Conservation (phyloP, 2,797 vertebrate genomes). For the Vultur gryphus region DNA sequence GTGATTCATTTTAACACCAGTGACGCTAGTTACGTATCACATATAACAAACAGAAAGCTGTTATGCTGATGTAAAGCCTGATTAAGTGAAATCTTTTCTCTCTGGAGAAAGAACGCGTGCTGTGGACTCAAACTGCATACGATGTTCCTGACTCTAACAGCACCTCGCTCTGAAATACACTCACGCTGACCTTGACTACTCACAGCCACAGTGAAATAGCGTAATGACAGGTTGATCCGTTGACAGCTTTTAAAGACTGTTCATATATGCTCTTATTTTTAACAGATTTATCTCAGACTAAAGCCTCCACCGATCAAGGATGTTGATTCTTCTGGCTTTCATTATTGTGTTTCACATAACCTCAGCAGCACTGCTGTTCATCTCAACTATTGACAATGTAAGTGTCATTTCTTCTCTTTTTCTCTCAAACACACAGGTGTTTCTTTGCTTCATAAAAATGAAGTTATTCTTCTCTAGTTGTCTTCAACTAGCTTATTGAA, state of each 20-base stretch:
- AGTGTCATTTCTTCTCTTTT: conserved; percentile 59
- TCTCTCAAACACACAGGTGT: not conserved
- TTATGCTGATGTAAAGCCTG: not conserved
- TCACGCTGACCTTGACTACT: not conserved
- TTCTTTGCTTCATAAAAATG: not conserved
- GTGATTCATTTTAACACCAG: not conserved
- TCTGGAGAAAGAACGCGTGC: not conserved
- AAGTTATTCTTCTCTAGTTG: not conserved
- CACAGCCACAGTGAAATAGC: not conserved
- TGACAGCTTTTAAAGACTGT: not conserved
- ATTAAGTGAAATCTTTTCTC: not conserved
- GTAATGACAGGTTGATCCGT: not conserved
- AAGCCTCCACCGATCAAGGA: conserved; percentile 63
- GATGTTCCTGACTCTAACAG: not conserved
- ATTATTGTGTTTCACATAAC: conserved; percentile 93
- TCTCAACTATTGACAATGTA: conserved; percentile 92
- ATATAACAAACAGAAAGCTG: not conserved
- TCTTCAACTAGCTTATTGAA: not conserved
- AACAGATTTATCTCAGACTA: conserved; percentile 9
- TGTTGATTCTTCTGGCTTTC: conserved; percentile 92
- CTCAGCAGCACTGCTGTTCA: conserved; percentile 85
- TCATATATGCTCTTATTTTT: not conserved
- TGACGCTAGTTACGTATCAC: not conserved
- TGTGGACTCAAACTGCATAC: not conserved
- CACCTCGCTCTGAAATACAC: not conserved